Evolutionary conservation across 2,797 vertebrate species (phyloP).

Genomic region (Pterois miles): DNA sequence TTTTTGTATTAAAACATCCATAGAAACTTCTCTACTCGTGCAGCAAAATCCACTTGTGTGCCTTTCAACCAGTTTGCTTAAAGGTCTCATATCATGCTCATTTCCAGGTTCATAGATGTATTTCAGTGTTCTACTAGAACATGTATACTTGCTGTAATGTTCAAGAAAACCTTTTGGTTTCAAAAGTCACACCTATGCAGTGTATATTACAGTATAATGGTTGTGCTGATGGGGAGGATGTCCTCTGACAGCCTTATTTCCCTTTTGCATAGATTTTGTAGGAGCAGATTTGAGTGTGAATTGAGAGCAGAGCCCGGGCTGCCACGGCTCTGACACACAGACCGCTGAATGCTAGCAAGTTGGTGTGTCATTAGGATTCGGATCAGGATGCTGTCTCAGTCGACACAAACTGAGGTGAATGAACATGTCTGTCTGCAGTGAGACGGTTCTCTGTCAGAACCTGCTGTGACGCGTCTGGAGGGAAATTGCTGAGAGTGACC

Average conservation of each 20-base stretch:
- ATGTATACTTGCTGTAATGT: too few species aligned
- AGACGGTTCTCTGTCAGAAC: conserved; percentile 65
- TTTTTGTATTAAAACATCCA: not conserved
- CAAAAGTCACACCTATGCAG: not conserved
- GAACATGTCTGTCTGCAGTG: conserved; percentile 79
- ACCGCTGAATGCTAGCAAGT: conserved; percentile 50
- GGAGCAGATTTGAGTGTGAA: conserved; percentile 42
- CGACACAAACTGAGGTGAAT: conserved; percentile 78
- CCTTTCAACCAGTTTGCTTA: not conserved
- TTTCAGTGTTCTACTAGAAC: too few species aligned
- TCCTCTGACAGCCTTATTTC: conserved; percentile 39
- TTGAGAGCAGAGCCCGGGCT: conserved; percentile 56
- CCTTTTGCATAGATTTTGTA: conserved; percentile 42
- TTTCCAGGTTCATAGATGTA: too few species aligned
- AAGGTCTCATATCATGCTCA: too few species aligned
- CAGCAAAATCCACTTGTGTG: not conserved
- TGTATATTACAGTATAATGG: not conserved
- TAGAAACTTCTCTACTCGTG: not conserved
- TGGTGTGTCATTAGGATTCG: conserved; percentile 77
- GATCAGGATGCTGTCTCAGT: conserved; percentile 71
- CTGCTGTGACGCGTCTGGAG: conserved; percentile 62
- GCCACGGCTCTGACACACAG: conserved; percentile 63
- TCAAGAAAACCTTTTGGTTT: not conserved
- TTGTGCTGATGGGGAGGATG: conserved; percentile 18
- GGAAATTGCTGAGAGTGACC: conserved; percentile 68